Base-by-base conservation (phyloP, 2,113 vertebrate genomes). In the Rhinoderma darwinii region DNA sequence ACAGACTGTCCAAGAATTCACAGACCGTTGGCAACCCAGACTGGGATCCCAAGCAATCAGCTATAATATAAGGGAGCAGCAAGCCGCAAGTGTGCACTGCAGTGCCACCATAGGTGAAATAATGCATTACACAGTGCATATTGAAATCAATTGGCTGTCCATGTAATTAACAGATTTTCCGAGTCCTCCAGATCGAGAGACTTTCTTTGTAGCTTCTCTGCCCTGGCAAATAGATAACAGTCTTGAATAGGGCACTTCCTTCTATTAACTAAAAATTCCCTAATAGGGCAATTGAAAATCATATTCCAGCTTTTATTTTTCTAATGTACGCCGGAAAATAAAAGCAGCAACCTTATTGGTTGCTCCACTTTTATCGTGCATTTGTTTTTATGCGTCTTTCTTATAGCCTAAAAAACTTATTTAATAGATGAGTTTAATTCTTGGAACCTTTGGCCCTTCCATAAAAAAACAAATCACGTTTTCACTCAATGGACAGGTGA, bases 401-500 rank as follows among this genome's bases (percentile, higher is more conserved):
- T 35, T 35, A 54, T 18, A 54, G 27, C 20, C 22, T 30, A 30
- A 63, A 81, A 63, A 81, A 59, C 9, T n/a, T 63, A 30, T 43
- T 81, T 63, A 63, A 80, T 56, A 35, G 32, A 8, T 59, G 25
- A 27, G 35, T 81, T 81, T 81, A 81, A 81, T 56, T 81, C 78
- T 43, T 81, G n/a, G 30, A 44, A 82, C 79, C 35, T 82, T 82
- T 82, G 56, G 15, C 37, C 59, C 79, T 63, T 41, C 54, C 37
- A 82, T 66, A 82, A 61, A 61, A 80, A 61, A 82, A 18, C 1
- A 2, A 82, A 82, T 82, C 41, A 18, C 61, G 37, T 43, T 63
- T 82, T 30, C 15, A 66, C 79, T 44, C 79, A 5, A 39, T 41
- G 61, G 79, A 82, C 79, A 82, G 79, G 79, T 82, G 79, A 82